Evolutionary conservation across 2,113 vertebrate species (phyloP).

Genomic region (Megaceryle torquata): DNA sequence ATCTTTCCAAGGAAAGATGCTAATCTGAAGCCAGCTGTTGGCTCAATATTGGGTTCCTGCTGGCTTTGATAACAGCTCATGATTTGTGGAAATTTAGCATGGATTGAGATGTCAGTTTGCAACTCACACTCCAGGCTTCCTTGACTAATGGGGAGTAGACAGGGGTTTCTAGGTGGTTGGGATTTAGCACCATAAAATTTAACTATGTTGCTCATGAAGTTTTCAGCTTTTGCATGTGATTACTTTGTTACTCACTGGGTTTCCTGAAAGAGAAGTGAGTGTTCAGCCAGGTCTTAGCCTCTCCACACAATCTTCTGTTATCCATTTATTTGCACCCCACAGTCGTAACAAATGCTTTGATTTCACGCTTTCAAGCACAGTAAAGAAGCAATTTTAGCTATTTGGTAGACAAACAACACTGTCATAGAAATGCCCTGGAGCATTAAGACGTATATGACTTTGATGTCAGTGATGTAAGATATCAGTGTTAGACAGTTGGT

Average conservation of each 20-base stretch:
- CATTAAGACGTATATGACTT: neutral
- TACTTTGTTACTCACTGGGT: neutral
- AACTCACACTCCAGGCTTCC: neutral
- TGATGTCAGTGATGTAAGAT: neutral
- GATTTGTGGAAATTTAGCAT: slow-evolving; percentile 37
- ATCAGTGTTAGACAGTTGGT: neutral
- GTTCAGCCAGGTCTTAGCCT: neutral
- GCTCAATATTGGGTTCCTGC: slow-evolving; percentile 13
- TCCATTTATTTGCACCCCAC: neutral
- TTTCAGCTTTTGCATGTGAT: neutral
- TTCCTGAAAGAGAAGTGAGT: neutral
- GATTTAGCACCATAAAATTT: neutral
- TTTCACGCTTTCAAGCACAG: neutral
- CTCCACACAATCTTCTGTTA: neutral
- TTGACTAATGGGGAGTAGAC: slow-evolving; percentile 5
- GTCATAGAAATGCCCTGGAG: neutral
- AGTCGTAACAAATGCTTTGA: neutral
- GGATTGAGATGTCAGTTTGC: slow-evolving; percentile 31
- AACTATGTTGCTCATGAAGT: neutral
- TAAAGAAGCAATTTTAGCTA: neutral
- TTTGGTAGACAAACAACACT: neutral
- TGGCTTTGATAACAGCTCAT: slow-evolving; percentile 40
- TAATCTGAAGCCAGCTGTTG: slow-evolving; percentile 38
- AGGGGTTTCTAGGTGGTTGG: neutral
- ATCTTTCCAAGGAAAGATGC: slow-evolving; percentile 45